These are phyloP conservation scores for Halocynthia aurantium DNA, from an alignment of 23 tunicate species.

Conservation along the genomic window DNA sequence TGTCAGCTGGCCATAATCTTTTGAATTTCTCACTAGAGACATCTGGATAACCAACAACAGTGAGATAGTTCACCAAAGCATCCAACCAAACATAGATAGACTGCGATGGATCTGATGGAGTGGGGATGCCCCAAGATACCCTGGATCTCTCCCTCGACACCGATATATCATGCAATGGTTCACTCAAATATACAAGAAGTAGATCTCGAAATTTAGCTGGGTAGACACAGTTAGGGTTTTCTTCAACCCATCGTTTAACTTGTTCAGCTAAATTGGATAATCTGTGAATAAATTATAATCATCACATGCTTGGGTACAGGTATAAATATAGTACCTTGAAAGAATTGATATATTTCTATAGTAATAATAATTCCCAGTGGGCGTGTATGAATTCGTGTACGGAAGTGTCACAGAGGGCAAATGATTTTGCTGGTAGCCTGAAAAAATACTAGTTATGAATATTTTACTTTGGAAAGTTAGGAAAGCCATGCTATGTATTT, in stretches of 20 bases:
- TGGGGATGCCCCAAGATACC: constrained; percentile 88
- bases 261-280: constrained; percentile 33
- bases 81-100: constrained; percentile 94
- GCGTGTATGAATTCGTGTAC: too few species aligned
- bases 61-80: constrained; percentile 84
- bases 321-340: too few species aligned
- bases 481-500: too few species aligned
- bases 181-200: constrained; percentile 11
- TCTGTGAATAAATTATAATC: background rate
- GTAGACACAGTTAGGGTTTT: constrained; percentile 26
- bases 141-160: constrained; percentile 54
- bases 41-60: constrained; percentile 80
- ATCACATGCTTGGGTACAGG: too few species aligned
- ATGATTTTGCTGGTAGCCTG: too few species aligned
- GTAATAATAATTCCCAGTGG: too few species aligned
- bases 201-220: constrained; percentile 27
- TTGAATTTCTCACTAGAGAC: background rate
- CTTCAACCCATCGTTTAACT: constrained; percentile 27
- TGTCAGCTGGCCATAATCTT: constrained; percentile 81
- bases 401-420: too few species aligned
- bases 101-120: constrained; percentile 68
- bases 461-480: too few species aligned
- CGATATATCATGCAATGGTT: constrained; percentile 30
- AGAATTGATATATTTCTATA: too few species aligned
- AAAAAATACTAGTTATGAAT: too few species aligned